Evolutionary conservation across 2,113 vertebrate species (phyloP).

Genomic region (Phycodurus eques): DNA sequence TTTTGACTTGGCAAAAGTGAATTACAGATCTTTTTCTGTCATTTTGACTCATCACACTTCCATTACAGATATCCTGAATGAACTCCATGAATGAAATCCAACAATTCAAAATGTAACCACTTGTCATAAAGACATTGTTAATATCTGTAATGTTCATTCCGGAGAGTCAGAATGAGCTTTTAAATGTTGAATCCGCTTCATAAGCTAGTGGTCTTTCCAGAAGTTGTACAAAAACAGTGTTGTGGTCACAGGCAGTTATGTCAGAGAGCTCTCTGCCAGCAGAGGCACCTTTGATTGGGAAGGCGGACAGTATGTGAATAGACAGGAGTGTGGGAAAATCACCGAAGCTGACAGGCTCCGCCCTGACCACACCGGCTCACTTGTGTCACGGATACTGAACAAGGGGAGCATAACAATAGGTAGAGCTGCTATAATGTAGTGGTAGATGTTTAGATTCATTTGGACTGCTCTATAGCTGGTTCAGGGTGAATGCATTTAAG

Average conservation of each 20-base stretch:
- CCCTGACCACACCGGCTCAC: constrained; percentile 23
- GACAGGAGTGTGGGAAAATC: constrained; percentile 52
- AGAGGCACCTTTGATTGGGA: constrained; percentile 54
- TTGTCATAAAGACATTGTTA: too few relatives aligned
- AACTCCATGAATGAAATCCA: neutral
- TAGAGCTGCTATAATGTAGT: neutral
- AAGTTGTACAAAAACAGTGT: constrained; percentile 38
- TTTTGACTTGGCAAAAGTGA: neutral
- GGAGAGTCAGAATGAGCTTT: too few relatives aligned
- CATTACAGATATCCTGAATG: neutral
- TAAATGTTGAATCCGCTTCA: too few relatives aligned
- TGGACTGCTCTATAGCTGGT: too few relatives aligned
- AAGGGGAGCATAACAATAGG: neutral
- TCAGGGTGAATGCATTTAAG: too few relatives aligned
- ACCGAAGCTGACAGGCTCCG: constrained; percentile 46
- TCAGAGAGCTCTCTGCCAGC: constrained; percentile 40
- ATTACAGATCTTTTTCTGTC: neutral
- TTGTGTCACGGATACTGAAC: constrained; percentile 15
- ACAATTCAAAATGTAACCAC: neutral
- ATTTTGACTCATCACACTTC: neutral
- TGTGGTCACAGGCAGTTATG: constrained; percentile 59
- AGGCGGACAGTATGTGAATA: constrained; percentile 46
- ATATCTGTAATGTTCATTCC: too few relatives aligned
- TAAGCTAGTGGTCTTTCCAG: constrained; percentile 13
- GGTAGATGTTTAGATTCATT: constrained; percentile 6